Evolutionary conservation across 2,797 vertebrate genomes (phyloP).

Genomic region (Onychomys leucogaster): DNA sequence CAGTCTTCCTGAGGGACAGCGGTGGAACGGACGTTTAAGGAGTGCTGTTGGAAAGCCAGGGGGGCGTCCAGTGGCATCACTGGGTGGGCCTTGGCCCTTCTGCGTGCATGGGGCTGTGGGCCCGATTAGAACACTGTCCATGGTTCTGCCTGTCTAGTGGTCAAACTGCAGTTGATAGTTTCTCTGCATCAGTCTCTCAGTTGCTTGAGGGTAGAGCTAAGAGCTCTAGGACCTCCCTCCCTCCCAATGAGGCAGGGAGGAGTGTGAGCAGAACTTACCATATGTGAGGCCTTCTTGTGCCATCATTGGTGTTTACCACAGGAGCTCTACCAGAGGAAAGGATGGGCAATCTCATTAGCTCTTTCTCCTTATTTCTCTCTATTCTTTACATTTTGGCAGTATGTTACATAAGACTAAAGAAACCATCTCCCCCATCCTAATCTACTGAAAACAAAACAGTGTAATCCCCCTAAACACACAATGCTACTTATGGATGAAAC

Average conservation of each 20-base stretch:
- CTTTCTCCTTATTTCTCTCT: not conserved
- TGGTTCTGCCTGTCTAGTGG: not conserved
- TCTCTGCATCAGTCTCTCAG: not conserved
- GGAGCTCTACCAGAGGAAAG: not conserved
- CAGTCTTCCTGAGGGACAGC: not conserved
- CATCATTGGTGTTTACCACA: not conserved
- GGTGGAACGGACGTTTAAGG: not conserved
- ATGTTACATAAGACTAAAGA: not conserved
- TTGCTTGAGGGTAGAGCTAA: not conserved
- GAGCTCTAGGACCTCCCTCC: not conserved
- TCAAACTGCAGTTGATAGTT: not conserved
- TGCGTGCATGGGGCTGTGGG: not conserved
- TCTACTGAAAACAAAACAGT: not conserved
- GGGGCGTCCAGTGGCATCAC: accelerated
- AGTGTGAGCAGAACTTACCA: not conserved
- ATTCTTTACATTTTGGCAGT: not conserved
- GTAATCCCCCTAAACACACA: not conserved
- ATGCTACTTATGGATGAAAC: not conserved
- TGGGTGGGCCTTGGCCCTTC: too few relatives aligned
- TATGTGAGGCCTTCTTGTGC: not conserved
- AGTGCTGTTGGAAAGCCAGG: accelerated
- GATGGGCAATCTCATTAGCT: not conserved
- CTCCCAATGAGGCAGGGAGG: not conserved
- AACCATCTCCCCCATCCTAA: not conserved
- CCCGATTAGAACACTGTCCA: accelerated